Evolutionary conservation across 1,140 invertebrate genomes (phyloP).

Genomic region (Limonius californicus): DNA sequence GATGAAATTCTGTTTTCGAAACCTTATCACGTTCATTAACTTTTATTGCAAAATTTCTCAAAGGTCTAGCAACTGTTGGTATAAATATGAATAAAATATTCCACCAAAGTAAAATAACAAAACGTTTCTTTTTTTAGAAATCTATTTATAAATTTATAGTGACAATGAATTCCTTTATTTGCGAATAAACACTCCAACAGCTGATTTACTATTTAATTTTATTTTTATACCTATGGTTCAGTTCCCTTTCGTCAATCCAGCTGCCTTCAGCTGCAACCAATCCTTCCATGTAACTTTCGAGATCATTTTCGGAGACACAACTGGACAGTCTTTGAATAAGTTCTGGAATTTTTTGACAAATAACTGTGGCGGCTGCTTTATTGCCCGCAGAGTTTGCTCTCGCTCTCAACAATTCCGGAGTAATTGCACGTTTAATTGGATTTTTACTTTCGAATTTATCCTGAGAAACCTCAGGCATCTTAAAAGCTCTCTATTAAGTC

Average conservation of each 20-base stretch:
- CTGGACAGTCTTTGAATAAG: neutral
- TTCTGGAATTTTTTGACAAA: neutral
- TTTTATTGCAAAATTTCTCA: too few relatives aligned
- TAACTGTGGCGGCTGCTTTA: neutral
- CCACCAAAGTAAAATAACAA: too few relatives aligned
- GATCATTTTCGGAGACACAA: constrained; percentile 1
- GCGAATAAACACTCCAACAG: too few relatives aligned
- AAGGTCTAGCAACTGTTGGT: too few relatives aligned
- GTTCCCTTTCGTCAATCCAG: neutral
- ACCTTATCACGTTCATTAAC: too few relatives aligned
- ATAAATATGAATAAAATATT: too few relatives aligned
- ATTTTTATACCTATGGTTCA: neutral
- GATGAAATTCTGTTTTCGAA: too few relatives aligned
- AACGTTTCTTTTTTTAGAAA: too few relatives aligned
- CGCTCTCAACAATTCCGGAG: neutral
- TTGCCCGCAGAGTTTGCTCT: neutral
- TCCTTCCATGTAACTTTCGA: constrained; percentile 9
- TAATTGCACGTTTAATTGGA: neutral
- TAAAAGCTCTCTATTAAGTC: too few relatives aligned
- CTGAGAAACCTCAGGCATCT: constrained; percentile 1
- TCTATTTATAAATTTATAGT: too few relatives aligned
- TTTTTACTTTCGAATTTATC: neutral
- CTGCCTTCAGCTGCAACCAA: neutral
- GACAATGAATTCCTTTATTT: too few relatives aligned
- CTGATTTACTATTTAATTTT: too few relatives aligned